phyloP scores from a whole-genome alignment of 2,113 vertebrate genomes.

The Anhinga rufa region DNA sequence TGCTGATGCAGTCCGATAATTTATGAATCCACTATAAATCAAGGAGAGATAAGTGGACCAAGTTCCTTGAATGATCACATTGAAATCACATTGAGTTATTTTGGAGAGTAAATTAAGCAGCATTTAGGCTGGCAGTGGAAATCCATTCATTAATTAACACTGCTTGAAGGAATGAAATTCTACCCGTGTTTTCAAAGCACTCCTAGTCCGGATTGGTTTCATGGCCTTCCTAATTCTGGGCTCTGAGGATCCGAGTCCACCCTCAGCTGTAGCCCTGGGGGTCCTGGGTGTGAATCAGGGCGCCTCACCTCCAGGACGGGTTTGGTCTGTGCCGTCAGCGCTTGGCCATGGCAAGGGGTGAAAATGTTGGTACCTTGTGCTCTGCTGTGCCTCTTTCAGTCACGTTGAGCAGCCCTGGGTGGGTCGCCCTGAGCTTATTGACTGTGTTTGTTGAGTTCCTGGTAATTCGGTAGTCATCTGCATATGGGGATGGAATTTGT shows the following conservation, averaged over 20 bases:
- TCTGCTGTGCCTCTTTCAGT: neutral
- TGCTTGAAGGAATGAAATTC: neutral
- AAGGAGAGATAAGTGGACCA: neutral
- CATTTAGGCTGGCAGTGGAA: neutral
- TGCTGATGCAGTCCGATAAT: neutral
- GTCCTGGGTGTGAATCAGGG: neutral
- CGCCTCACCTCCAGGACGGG: neutral
- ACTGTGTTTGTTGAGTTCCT: neutral
- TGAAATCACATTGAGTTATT: neutral
- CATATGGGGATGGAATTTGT: neutral
- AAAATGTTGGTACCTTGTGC: neutral
- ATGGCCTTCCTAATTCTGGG: neutral
- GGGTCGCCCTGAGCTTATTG: neutral
- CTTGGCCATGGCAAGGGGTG: neutral
- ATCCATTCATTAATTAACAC: neutral
- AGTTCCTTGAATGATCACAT: slow-evolving; percentile 12
- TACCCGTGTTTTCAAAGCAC: neutral
- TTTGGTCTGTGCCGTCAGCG: neutral
- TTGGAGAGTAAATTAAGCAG: neutral
- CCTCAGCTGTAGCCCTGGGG: neutral
- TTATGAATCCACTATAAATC: neutral
- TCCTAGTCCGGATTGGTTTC: neutral
- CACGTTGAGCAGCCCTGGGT: neutral
- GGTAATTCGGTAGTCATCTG: neutral
- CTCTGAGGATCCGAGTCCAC: neutral